Evolutionary conservation across 2,113 vertebrate species (phyloP), one percentile per base, ranked within the genome.

Genomic region (Monopterus albus): DNA sequence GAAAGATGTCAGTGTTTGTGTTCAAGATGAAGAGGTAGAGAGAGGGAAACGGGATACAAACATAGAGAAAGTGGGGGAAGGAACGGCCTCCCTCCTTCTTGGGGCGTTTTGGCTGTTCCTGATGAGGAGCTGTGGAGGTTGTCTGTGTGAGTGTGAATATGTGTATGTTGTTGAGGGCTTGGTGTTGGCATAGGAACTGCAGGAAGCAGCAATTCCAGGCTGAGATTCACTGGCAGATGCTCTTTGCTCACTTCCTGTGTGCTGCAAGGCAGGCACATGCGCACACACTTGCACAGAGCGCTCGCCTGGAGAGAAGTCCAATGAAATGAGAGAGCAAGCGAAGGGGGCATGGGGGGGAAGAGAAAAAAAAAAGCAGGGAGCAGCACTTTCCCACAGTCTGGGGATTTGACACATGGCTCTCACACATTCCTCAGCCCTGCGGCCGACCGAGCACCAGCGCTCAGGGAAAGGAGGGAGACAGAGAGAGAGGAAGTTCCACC

Each of bases 341-440:
- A 84, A 60, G 74, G 64, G 66, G 60, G 75, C 17, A 79, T 3
- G 29, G 39, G 70, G 64, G 72, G n/a, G n/a, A n/a, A n/a, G n/a
- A n/a, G n/a, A n/a, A n/a, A n/a, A n/a, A n/a, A n/a, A n/a, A n/a
- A 74, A 94, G 90, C 91, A 92, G 94, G 94, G 96, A 96, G 96
- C 96, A 96, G 95, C 94, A 94, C 93, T 97, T 99, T 98, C 97
- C 96, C 96, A 97, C 97, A 96, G 96, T 96, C 95, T 95, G 95
- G 95, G 95, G 95, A 94, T 94, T 94, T 95, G 95, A 97, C 97
- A 96, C 96, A 97, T 95, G 95, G 96, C 95, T 96, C 94, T 95
- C 94, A 93, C 95, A 96, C 97, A 96, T 96, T 96, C 97, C 96
- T 93, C 94, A 91, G 94, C 93, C 89, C 95, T 90, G 88, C 93